phyloP scores from a whole-genome alignment of 2,797 vertebrate species.

The Brachyrhaphis roseni region DNA sequence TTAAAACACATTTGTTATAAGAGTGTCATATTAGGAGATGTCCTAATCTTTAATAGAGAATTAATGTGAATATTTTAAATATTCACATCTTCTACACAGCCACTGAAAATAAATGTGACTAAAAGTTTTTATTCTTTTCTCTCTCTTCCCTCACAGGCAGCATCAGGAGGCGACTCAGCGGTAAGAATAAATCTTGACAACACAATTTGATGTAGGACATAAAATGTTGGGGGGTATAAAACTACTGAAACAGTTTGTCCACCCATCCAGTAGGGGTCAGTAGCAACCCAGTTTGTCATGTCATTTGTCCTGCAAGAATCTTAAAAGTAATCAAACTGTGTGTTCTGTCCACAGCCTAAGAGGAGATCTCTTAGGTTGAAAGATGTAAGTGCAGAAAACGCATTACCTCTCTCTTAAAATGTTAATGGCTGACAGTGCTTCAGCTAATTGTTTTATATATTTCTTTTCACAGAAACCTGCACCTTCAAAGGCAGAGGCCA shows the following conservation, averaged over 20 bases:
- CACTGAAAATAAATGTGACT: not conserved
- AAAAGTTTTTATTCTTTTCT: not conserved
- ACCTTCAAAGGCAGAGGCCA: slow-evolving; percentile 85
- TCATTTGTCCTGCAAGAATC: not conserved
- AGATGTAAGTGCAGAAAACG: slow-evolving; percentile 81
- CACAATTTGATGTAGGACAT: not conserved
- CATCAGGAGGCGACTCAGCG: slow-evolving; percentile 62
- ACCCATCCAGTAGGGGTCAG: slow-evolving; percentile 67
- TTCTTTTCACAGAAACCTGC: slow-evolving; percentile 78
- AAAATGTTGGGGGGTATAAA: slow-evolving; percentile 2
- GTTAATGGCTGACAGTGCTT: not conserved
- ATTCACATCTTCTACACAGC: not conserved
- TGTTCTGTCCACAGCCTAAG: slow-evolving; percentile 81
- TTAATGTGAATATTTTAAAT: slow-evolving; percentile 28
- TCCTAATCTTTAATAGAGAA: not conserved
- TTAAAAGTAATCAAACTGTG: slow-evolving; percentile 25
- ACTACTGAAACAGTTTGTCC: slow-evolving; percentile 7
- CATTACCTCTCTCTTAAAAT: not conserved
- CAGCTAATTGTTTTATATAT: not conserved
- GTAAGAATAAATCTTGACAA: slow-evolving; percentile 58
- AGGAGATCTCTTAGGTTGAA: slow-evolving; percentile 88
- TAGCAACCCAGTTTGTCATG: slow-evolving; percentile 1
- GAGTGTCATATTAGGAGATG: not conserved
- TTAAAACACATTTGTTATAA: not conserved
- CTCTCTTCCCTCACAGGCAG: slow-evolving; percentile 40